Evolutionary conservation across 2,888 invertebrate species (phyloP).

Genomic region (Nomada fucata): DNA sequence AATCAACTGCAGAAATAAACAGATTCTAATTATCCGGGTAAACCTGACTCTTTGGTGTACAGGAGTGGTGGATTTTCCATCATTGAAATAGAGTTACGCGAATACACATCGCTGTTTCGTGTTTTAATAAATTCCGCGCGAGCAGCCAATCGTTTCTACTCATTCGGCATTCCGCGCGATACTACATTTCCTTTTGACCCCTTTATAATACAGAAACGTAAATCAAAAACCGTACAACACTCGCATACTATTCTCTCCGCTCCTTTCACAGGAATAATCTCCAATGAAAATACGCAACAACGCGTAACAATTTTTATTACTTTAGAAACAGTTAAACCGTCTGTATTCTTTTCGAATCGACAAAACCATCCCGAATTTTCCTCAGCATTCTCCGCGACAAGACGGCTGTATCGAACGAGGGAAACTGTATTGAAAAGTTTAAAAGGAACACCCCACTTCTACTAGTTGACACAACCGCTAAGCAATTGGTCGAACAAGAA

Average conservation of each 20-base stretch:
- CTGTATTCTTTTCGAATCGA: too few species aligned
- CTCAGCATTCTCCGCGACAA: neutral
- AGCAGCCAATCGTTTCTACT: slow-evolving; percentile 24
- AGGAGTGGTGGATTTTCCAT: neutral
- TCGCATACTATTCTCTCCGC: neutral
- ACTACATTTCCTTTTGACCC: neutral
- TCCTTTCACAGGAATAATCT: neutral
- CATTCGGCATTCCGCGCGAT: neutral
- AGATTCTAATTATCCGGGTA: neutral
- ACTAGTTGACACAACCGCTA: neutral
- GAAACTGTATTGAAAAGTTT: neutral
- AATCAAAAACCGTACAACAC: too few species aligned
- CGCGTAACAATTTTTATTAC: neutral
- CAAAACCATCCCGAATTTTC: neutral
- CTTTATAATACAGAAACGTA: neutral
- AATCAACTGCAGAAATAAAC: neutral
- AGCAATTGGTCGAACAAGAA: neutral
- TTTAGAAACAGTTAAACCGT: too few species aligned
- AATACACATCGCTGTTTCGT: neutral
- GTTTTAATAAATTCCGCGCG: slow-evolving; percentile 33
- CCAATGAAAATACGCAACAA: neutral
- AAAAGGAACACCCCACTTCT: neutral
- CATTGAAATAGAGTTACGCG: neutral
- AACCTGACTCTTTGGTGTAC: neutral
- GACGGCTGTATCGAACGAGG: neutral